These are phyloP conservation scores for Himalopsyche anomala DNA, from an alignment of 2,888 invertebrate genomes.

Conservation along the genomic window DNA sequence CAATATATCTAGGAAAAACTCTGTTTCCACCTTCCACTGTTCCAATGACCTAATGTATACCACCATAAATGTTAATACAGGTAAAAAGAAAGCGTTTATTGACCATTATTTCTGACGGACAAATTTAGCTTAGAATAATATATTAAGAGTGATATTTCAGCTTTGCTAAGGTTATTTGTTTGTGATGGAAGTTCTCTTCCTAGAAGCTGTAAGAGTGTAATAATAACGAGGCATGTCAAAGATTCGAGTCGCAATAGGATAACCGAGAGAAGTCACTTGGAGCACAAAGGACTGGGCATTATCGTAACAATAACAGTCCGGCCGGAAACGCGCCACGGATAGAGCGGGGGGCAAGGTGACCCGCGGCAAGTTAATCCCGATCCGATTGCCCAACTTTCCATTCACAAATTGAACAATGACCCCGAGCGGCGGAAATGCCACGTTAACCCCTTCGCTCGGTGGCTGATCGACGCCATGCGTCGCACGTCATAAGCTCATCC, in stretches of 20 bases:
- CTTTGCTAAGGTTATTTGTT: too few relatives aligned
- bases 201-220: too few relatives aligned
- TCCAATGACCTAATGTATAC: too few relatives aligned
- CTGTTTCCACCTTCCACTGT: too few relatives aligned
- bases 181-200: too few relatives aligned
- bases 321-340: slow-evolving; percentile 14
- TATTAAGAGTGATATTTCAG: too few relatives aligned
- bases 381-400: slow-evolving; percentile 56
- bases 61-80: too few relatives aligned
- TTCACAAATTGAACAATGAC: slow-evolving; percentile 58
- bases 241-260: background rate
- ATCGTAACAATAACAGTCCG: slow-evolving; percentile 35
- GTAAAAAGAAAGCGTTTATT: too few relatives aligned
- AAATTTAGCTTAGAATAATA: too few relatives aligned
- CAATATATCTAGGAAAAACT: too few relatives aligned
- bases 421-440: slow-evolving; percentile 53
- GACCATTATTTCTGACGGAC: too few relatives aligned
- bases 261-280: slow-evolving; percentile 6
- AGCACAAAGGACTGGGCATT: slow-evolving; percentile 22
- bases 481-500: background rate
- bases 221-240: too few relatives aligned
- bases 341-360: slow-evolving; percentile 45
- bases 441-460: slow-evolving; percentile 33
- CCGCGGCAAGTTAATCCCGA: slow-evolving; percentile 44
- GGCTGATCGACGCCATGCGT: slow-evolving; percentile 1